phyloP scores from a whole-genome alignment of 2,113 vertebrate species.

The Scatophagus argus region DNA sequence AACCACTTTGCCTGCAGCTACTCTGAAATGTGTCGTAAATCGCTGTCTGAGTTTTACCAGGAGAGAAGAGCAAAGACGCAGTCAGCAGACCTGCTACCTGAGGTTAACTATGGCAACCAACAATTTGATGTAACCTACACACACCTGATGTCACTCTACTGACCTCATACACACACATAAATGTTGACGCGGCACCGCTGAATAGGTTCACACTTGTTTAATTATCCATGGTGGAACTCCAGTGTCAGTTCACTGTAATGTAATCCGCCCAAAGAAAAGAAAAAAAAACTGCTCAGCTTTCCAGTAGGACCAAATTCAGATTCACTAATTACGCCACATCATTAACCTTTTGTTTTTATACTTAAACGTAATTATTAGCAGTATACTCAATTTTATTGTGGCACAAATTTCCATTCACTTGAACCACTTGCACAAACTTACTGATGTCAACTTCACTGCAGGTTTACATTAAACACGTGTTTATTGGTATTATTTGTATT shows the following conservation, averaged over 20 bases:
- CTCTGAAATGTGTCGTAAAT: slow-evolving; percentile 76
- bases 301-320: background rate
- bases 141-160: background rate
- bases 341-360: background rate
- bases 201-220: slow-evolving; percentile 50
- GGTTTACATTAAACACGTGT: background rate
- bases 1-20: slow-evolving; percentile 85
- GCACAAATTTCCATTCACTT: background rate
- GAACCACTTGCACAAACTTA: background rate
- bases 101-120: slow-evolving; percentile 18
- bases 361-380: background rate
- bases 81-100: slow-evolving; percentile 28
- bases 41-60: slow-evolving; percentile 69
- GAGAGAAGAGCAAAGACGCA: slow-evolving; percentile 44
- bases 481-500: background rate
- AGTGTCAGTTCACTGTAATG: slow-evolving; percentile 54
- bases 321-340: slow-evolving; percentile 25
- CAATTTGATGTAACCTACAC: slow-evolving; percentile 58
- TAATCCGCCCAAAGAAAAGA: slow-evolving; percentile 24
- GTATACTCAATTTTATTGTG: background rate
- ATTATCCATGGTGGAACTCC: slow-evolving; percentile 70
- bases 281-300: slow-evolving; percentile 21
- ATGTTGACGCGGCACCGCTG: slow-evolving; percentile 18
- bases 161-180: slow-evolving; percentile 15
- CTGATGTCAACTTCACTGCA: background rate